phyloP scores from a whole-genome alignment of 2,888 invertebrate species.

The Agrotis puta region DNA sequence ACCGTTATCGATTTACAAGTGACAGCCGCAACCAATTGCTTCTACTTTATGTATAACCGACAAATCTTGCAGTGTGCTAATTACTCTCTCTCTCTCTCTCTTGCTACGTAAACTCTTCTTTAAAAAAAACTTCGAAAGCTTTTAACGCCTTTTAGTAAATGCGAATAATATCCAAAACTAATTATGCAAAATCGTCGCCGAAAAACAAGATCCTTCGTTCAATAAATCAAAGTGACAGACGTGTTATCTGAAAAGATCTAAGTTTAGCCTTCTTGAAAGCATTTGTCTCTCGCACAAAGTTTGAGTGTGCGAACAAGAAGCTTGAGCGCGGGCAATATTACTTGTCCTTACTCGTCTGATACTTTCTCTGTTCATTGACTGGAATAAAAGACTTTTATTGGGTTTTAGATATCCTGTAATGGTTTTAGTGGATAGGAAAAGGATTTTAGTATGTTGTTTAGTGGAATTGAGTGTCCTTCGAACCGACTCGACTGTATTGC shows the following conservation, averaged over 20 bases:
- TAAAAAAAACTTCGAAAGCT: not conserved
- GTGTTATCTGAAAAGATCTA: conserved; percentile 40
- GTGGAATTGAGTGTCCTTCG: conserved; percentile 16
- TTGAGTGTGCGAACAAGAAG: conserved; percentile 47
- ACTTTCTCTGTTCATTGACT: conserved; percentile 53
- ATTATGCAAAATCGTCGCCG: conserved; percentile 40
- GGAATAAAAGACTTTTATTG: conserved; percentile 57
- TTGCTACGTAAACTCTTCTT: no score
- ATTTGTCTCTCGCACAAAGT: conserved; percentile 26
- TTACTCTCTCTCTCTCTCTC: no score
- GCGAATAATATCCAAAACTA: conserved; percentile 29
- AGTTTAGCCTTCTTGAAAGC: conserved; percentile 51
- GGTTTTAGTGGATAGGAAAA: conserved; percentile 39
- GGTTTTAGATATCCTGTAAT: conserved; percentile 54
- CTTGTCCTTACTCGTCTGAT: conserved; percentile 45
- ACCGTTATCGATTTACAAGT: not conserved
- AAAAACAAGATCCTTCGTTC: conserved; percentile 51
- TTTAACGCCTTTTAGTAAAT: conserved; percentile 12
- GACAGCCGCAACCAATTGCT: not conserved
- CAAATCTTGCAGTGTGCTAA: not conserved
- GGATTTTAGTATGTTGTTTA: conserved; percentile 32
- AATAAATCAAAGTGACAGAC: conserved; percentile 51
- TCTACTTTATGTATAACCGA: not conserved
- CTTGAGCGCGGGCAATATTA: conserved; percentile 28
- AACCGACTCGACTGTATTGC: not conserved